Conservation (phyloP, 2,113 vertebrate species). For the Pungitius pungitius region DNA sequence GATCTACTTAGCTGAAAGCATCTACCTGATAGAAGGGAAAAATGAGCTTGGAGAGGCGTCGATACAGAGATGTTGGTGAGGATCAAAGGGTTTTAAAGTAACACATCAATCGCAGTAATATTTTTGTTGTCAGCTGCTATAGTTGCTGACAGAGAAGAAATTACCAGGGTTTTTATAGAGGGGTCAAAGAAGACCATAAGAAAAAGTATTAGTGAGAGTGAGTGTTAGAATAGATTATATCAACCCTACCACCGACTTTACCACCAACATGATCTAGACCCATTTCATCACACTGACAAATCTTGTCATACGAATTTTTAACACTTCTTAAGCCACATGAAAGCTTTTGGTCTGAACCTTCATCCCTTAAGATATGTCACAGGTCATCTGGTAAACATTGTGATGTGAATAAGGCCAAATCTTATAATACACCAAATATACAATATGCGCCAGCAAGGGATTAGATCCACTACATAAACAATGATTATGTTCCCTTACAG, state of each 20-base stretch:
- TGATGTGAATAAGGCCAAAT: slow-evolving; percentile 43
- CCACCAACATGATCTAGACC: slow-evolving; percentile 16
- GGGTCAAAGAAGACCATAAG: slow-evolving; percentile 2
- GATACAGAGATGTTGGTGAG: slow-evolving; percentile 38
- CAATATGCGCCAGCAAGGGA: slow-evolving; percentile 42
- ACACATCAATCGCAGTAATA: slow-evolving; percentile 37
- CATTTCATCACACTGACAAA: slow-evolving; percentile 17
- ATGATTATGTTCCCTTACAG: slow-evolving; percentile 22
- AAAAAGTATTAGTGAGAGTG: slow-evolving; percentile 1
- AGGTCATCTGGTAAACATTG: slow-evolving; percentile 43
- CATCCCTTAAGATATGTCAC: slow-evolving; percentile 29
- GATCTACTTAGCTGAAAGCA: slow-evolving; percentile 56
- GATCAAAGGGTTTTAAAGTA: slow-evolving; percentile 26
- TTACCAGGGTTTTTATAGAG: neutral
- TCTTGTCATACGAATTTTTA: slow-evolving; percentile 25
- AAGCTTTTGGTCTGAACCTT: slow-evolving; percentile 28
- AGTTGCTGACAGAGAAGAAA: slow-evolving; percentile 31
- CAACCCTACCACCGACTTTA: slow-evolving; percentile 22
- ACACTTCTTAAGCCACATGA: slow-evolving; percentile 35
- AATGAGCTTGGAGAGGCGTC: slow-evolving; percentile 35
- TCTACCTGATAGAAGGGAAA: slow-evolving; percentile 43
- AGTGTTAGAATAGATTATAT: slow-evolving; percentile 27
- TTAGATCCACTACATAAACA: slow-evolving; percentile 57
- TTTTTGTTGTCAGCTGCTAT: slow-evolving; percentile 41
- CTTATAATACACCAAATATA: slow-evolving; percentile 48